Percentiles rank a stretch among this genome's conserved stretches.
These are phyloP conservation scores for Istiophorus platypterus DNA, from an alignment of 2,113 vertebrate species.

Conservation along the genomic window DNA sequence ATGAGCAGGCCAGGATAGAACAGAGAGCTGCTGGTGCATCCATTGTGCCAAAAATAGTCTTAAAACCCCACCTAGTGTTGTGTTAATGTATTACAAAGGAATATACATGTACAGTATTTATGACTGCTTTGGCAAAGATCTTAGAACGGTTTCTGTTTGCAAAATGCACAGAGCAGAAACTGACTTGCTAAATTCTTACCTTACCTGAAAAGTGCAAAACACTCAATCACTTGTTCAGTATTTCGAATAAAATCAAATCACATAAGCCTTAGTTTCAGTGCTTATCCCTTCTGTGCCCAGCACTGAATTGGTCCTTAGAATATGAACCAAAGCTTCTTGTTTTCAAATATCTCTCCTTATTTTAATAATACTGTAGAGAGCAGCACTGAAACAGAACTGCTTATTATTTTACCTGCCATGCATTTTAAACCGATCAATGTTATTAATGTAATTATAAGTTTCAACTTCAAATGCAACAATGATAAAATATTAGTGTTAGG, in stretches of 20 bases:
- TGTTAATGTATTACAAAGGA: constrained; percentile 35
- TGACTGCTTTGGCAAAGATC: not conserved
- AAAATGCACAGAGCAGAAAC: not conserved
- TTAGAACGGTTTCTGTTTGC: not conserved
- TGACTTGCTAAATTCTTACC: not conserved
- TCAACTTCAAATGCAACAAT: no score
- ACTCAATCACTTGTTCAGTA: not conserved
- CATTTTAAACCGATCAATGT: no score
- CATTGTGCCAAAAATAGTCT: constrained; percentile 27
- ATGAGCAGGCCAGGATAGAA: not conserved
- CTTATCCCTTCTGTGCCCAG: no score
- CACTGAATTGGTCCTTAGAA: no score
- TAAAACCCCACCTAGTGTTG: constrained; percentile 71
- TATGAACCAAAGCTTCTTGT: no score
- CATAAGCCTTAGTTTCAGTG: no score
- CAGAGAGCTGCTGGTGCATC: not conserved
- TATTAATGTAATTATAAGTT: no score
- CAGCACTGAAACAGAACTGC: no score
- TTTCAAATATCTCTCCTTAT: no score
- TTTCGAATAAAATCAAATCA: not conserved
- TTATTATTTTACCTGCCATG: no score
- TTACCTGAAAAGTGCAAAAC: not conserved
- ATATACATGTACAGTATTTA: not conserved
- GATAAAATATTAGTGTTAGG: no score
- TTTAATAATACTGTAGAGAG: no score